Evolutionary conservation across 1,140 invertebrate species (phyloP).

Genomic region (Drosophila athabasca): DNA sequence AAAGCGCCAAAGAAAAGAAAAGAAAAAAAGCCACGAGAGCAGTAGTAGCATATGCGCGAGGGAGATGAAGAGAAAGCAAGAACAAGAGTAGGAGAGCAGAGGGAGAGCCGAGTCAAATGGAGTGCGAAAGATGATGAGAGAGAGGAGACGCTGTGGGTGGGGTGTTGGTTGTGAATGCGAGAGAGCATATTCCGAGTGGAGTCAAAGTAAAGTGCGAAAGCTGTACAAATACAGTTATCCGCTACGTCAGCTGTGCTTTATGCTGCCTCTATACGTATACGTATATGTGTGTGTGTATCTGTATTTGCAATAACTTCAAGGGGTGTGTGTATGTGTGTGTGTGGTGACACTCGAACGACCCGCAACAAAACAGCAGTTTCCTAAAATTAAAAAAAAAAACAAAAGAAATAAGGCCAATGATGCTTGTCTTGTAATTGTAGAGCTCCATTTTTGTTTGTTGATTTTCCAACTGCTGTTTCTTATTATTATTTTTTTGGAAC

Average conservation of each 20-base stretch:
- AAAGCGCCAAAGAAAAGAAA: constrained; percentile 45
- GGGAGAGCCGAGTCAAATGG: constrained; percentile 17
- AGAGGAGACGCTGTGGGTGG: too few species aligned
- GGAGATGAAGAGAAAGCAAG: not conserved
- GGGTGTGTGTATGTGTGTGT: constrained; percentile 3
- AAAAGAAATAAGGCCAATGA: constrained; percentile 77
- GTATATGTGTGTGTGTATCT: constrained; percentile 1
- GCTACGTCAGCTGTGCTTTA: constrained; percentile 55
- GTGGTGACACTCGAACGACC: constrained; percentile 29
- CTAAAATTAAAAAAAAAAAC: constrained; percentile 18
- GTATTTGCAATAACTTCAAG: constrained; percentile 6
- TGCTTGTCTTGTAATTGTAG: constrained; percentile 80
- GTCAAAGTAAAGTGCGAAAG: constrained; percentile 53
- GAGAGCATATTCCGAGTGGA: constrained; percentile 2
- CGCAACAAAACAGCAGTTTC: constrained; percentile 26
- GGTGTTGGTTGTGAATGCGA: too few species aligned
- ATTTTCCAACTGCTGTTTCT: constrained; percentile 41
- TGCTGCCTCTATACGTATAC: too few species aligned
- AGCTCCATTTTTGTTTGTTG: constrained; percentile 46
- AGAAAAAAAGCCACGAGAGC: not conserved
- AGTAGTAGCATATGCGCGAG: not conserved
- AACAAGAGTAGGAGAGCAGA: not conserved
- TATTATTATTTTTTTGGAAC: constrained; percentile 1
- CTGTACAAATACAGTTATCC: constrained; percentile 67
- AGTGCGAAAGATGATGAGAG: constrained; percentile 56